phyloP scores from a whole-genome alignment of 2,888 invertebrate genomes.

The Parnassius smintheus region DNA sequence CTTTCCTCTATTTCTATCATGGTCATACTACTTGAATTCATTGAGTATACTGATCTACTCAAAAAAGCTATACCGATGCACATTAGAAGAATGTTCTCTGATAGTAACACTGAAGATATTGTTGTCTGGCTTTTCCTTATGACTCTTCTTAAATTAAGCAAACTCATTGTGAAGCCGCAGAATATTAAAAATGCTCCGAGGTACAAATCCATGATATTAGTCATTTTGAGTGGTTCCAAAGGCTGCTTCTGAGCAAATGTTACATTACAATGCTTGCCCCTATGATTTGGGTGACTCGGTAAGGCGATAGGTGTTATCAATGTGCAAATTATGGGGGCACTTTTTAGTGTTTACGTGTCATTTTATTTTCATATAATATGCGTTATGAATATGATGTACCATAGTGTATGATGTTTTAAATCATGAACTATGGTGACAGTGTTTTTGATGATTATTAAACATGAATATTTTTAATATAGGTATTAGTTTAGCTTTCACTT shows the following conservation, averaged over 20 bases:
- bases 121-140: slow-evolving; percentile 43
- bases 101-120: slow-evolving; percentile 57
- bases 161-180: slow-evolving; percentile 58
- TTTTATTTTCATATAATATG: too few species aligned
- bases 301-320: slow-evolving; percentile 43
- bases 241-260: slow-evolving; percentile 36
- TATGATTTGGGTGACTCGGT: slow-evolving; percentile 44
- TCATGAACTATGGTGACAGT: too few species aligned
- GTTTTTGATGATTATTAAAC: too few species aligned
- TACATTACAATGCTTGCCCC: slow-evolving; percentile 44
- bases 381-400: too few species aligned
- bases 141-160: slow-evolving; percentile 61
- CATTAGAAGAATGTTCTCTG: slow-evolving; percentile 65
- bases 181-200: slow-evolving; percentile 63
- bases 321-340: slow-evolving; percentile 70
- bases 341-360: slow-evolving; percentile 35
- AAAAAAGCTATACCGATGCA: slow-evolving; percentile 67
- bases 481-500: too few species aligned
- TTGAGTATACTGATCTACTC: slow-evolving; percentile 47
- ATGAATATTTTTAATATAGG: too few species aligned
- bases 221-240: slow-evolving; percentile 46
- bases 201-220: slow-evolving; percentile 55
- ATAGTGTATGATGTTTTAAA: too few species aligned
- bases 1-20: slow-evolving; percentile 49
- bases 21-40: slow-evolving; percentile 46